These are phyloP conservation scores for Zeugodacus cucurbitae DNA, from an alignment of 1,140 invertebrate genomes.

Conservation along the genomic window DNA sequence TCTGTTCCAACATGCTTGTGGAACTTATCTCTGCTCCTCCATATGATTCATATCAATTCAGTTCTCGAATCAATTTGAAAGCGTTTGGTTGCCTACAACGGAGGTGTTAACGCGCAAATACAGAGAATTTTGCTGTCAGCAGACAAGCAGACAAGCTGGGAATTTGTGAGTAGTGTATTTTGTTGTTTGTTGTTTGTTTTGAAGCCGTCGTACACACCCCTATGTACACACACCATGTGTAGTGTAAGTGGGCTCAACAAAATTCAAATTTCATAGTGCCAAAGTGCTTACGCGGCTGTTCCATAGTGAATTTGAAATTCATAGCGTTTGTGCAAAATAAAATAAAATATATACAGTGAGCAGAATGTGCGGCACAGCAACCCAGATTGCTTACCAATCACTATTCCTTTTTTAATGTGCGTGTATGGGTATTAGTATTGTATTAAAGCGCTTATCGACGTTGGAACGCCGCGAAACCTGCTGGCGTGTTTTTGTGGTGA, in stretches of 20 bases:
- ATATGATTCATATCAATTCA: constrained; percentile 47
- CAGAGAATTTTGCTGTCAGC: neutral
- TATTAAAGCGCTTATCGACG: neutral
- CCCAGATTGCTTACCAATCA: neutral
- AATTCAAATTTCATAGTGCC: neutral
- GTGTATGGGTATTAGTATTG: neutral
- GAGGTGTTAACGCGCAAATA: neutral
- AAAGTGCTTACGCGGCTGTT: neutral
- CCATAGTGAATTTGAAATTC: neutral
- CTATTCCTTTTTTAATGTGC: neutral
- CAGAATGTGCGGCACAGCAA: too few species aligned
- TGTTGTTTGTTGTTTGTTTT: neutral
- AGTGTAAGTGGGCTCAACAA: neutral
- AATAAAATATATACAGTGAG: neutral
- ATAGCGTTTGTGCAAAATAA: neutral
- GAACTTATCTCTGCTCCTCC: neutral
- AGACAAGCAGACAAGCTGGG: too few species aligned
- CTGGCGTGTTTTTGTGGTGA: too few species aligned
- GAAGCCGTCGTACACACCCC: too few species aligned
- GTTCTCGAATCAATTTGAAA: constrained; percentile 59
- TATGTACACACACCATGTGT: neutral
- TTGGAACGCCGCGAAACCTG: neutral
- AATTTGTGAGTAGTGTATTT: neutral
- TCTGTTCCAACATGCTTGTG: neutral
- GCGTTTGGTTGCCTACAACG: constrained; percentile 42